Evolutionary conservation across 2,797 vertebrate species (phyloP).

Genomic region (Macropus fuliginosus): DNA sequence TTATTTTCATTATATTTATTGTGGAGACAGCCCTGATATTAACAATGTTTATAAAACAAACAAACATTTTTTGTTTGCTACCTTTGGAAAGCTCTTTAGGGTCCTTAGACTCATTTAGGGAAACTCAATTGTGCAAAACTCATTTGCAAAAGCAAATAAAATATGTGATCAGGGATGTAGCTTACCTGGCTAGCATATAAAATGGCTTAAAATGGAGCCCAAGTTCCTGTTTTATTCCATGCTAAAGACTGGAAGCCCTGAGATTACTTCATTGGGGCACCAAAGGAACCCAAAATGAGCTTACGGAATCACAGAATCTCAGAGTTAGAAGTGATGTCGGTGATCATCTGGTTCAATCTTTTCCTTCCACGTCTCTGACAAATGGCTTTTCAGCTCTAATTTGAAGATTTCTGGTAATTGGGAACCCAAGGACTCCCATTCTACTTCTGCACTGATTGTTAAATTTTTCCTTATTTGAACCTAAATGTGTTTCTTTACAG

Average conservation of each 20-base stretch:
- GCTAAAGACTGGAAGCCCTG: background rate
- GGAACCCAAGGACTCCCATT: background rate
- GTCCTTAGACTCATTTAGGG: slow-evolving; percentile 73
- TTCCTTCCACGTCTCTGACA: background rate
- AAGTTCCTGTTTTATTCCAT: background rate
- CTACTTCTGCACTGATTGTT: background rate
- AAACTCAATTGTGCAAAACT: slow-evolving; percentile 73
- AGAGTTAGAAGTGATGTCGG: background rate
- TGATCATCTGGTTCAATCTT: background rate
- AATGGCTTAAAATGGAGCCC: slow-evolving; percentile 21
- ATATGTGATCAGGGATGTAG: slow-evolving; percentile 70
- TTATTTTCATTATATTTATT: slow-evolving; percentile 75
- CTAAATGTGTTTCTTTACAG: background rate
- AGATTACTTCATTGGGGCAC: background rate
- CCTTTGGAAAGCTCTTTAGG: slow-evolving; percentile 74
- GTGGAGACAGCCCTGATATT: slow-evolving; percentile 64
- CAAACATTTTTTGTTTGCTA: slow-evolving; percentile 66
- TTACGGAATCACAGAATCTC: background rate
- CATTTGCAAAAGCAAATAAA: slow-evolving; percentile 81
- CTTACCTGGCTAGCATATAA: slow-evolving; percentile 70
- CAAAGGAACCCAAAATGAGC: background rate
- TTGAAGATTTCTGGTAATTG: background rate
- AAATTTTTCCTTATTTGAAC: background rate
- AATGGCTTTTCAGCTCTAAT: background rate
- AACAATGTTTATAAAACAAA: slow-evolving; percentile 66